These are phyloP conservation scores for Plecturocebus donacophilus DNA, from an alignment of 2,113 vertebrate genomes.

Conservation along the genomic window DNA sequence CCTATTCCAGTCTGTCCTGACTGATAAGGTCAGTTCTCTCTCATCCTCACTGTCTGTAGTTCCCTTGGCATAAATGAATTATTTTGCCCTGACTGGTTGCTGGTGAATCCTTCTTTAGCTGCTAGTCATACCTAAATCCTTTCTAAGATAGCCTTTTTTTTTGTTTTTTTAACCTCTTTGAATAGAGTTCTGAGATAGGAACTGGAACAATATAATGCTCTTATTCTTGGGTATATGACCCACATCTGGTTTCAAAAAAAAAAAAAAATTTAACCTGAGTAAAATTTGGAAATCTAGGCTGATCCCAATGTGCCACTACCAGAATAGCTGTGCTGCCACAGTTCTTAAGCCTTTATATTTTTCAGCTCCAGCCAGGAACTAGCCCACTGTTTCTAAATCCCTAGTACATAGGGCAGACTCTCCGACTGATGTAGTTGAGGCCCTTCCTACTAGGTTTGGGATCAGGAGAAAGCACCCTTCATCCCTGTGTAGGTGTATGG, in stretches of 20 bases:
- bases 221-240: background rate
- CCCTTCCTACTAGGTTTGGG: background rate
- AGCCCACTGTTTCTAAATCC: background rate
- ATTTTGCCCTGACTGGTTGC: background rate
- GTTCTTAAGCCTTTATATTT: background rate
- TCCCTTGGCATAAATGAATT: background rate
- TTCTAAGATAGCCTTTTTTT: background rate
- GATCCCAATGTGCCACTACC: background rate
- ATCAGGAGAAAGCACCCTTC: background rate
- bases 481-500: background rate
- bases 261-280: background rate
- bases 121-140: background rate
- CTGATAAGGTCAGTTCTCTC: background rate
- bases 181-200: background rate
- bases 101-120: background rate
- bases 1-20: background rate
- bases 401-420: background rate
- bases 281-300: background rate
- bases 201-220: background rate
- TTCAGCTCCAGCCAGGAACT: background rate
- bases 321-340: background rate
- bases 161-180: background rate
- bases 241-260: background rate
- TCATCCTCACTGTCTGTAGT: background rate
- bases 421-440: background rate